Base-by-base conservation (phyloP, 2,888 invertebrate species). In the Seladonia tumulorum region DNA sequence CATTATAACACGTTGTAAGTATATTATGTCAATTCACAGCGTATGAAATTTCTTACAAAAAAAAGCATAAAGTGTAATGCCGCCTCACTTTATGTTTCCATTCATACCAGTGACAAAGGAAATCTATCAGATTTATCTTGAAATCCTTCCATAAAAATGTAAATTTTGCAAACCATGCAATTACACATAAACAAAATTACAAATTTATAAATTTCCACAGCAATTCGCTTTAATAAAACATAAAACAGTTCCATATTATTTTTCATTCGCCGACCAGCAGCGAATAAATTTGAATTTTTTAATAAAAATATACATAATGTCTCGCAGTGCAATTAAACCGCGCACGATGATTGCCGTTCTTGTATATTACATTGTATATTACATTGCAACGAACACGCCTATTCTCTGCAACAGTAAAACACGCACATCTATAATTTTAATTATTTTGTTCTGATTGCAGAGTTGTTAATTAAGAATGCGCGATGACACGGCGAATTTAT, bases 401-500 rank as follows among this genome's bases (percentile, higher is more conserved):
- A 25, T 63, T 29, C 14, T 29, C 29, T 63, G 14, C 2, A 12
- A 16, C 63, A 5, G 16, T 1, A 29, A 70, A 42, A n/a, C 5
- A 18, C 42, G n/a, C n/a, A 39, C 22, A 42, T 70, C 12, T 42
- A n/a, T 42, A 42, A 70, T 42, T 12, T 42, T 5, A 12, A 70
- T 42, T 42, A 22, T 22, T 35, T 42, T 10, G 16, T 82, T 79
- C 77, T 89, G 89, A 79, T 90, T 94, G 2, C 93, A 94, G 94
- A 92, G 93, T 93, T 93, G 92, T 93, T 94, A 94, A 94, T 92
- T 94, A 92, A 94, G 94, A 94, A 94, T 94, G 94, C 94, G 93
- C 93, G 92, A 94, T 94, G 94, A 94, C 94, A 91, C 94, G 94
- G 94, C 94, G 94, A 94, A 94, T 94, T 92, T 94, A 94, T 92